Conservation (phyloP, 1,140 invertebrate species). For the Bombus polaris region DNA sequence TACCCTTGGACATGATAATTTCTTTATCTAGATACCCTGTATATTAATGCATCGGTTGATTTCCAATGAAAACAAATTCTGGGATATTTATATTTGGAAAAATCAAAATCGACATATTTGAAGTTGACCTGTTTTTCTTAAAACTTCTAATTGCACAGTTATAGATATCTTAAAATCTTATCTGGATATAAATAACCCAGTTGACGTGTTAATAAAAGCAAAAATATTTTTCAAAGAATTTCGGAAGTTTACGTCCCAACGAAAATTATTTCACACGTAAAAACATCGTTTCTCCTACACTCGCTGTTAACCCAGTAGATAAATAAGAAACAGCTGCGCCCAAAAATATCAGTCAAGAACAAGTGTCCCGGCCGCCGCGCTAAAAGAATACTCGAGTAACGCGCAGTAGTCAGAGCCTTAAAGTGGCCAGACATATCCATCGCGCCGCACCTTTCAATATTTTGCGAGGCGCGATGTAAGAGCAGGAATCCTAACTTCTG, state of each 20-base stretch:
- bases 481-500: slow-evolving; percentile 45
- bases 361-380: not conserved
- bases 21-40: no score
- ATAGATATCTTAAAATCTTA: not conserved
- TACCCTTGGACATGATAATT: no score
- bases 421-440: not conserved
- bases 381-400: not conserved
- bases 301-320: no score
- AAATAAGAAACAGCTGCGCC: not conserved
- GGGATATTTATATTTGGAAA: no score
- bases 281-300: not conserved
- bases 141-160: no score
- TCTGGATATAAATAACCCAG: not conserved
- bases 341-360: not conserved
- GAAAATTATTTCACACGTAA: not conserved
- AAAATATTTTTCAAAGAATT: not conserved
- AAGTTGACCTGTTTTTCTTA: no score
- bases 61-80: no score
- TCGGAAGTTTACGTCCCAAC: not conserved
- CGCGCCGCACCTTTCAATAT: not conserved
- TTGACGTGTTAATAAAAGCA: not conserved
- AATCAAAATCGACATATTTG: no score
- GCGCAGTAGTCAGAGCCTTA: not conserved
- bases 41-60: no score
- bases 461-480: not conserved